phyloP scores from a whole-genome alignment of 2,113 vertebrate genomes.

The Hydropotes inermis region DNA sequence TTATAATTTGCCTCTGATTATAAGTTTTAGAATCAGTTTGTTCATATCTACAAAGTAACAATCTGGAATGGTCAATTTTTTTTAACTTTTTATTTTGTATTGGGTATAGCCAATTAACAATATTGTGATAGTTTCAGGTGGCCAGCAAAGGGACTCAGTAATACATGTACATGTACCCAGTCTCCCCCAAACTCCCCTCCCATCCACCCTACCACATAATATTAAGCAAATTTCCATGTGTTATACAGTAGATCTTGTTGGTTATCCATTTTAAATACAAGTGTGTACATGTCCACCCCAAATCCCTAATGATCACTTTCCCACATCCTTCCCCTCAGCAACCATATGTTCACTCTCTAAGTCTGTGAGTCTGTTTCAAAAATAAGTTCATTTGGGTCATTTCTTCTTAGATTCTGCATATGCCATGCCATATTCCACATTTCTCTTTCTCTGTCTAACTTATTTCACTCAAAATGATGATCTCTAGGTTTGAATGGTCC shows the following conservation, averaged over 20 bases:
- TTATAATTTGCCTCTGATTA: background rate
- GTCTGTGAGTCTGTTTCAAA: no score
- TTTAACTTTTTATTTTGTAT: background rate
- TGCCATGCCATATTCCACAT: no score
- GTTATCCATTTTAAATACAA: background rate
- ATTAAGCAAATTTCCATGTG: background rate
- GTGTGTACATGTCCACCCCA: background rate
- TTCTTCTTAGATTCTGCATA: no score
- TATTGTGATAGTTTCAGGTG: background rate
- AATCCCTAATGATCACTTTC: background rate
- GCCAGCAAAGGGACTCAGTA: background rate
- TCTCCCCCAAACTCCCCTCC: background rate
- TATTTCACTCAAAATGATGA: background rate
- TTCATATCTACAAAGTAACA: background rate
- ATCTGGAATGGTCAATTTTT: background rate
- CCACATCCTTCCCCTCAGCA: background rate
- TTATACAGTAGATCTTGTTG: background rate
- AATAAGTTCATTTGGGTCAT: no score
- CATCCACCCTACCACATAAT: background rate
- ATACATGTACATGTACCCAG: background rate
- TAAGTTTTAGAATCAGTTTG: background rate
- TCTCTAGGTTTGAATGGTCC: background rate
- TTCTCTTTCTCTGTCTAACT: background rate
- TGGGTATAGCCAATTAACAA: background rate
- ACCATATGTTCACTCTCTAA: no score